These are phyloP conservation scores for Ostrea denselamellosa DNA, from an alignment of 1,140 invertebrate species.

Conservation along the genomic window DNA sequence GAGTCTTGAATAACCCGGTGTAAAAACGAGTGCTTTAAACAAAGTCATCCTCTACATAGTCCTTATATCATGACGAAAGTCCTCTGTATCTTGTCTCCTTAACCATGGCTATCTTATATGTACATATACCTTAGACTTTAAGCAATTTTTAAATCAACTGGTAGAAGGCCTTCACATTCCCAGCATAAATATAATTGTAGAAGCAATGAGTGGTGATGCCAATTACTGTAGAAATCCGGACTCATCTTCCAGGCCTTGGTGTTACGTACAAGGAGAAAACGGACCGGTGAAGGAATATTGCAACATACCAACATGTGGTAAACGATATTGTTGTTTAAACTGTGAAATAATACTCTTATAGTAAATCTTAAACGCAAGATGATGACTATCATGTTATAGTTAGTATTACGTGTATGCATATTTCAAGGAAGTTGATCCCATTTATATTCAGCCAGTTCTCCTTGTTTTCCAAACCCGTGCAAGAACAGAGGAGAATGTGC, in stretches of 20 bases:
- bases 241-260: not conserved
- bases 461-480: slow-evolving; percentile 13
- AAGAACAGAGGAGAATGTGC: not conserved
- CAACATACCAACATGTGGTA: not conserved
- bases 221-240: not conserved
- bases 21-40: too few species aligned
- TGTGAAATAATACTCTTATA: too few species aligned
- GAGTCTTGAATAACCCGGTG: too few species aligned
- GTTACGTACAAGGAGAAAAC: not conserved
- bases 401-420: not conserved
- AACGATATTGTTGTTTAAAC: not conserved
- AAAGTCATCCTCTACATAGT: too few species aligned
- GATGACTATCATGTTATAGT: too few species aligned
- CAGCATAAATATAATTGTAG: not conserved
- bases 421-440: not conserved
- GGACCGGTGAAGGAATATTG: not conserved
- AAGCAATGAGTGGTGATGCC: not conserved
- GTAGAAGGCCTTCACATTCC: too few species aligned
- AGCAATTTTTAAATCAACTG: too few species aligned
- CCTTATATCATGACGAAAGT: too few species aligned
- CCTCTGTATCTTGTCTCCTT: too few species aligned
- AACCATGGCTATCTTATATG: too few species aligned
- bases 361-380: too few species aligned
- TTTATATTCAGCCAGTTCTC: not conserved
- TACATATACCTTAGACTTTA: too few species aligned